These are phyloP conservation scores for Acipenser transmontanus DNA, from an alignment of 2,797 vertebrate genomes.

Conservation along the genomic window DNA sequence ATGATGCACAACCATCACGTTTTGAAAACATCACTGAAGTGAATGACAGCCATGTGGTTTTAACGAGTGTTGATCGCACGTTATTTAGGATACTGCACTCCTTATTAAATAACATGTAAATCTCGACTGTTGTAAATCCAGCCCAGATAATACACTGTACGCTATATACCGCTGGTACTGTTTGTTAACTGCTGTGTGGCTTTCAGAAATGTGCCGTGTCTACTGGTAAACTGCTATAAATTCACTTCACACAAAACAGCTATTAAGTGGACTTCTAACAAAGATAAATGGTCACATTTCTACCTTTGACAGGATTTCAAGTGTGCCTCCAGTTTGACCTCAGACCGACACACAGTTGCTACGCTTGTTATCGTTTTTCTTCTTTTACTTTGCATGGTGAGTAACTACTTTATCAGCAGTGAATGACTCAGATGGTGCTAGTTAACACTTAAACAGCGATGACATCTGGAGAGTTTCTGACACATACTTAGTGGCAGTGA, in stretches of 20 bases:
- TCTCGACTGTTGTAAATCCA: no score
- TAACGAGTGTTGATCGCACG: no score
- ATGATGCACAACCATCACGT: no score
- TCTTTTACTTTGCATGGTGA: background rate
- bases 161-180: no score
- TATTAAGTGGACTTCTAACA: constrained; percentile 21
- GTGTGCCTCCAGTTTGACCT: constrained; percentile 48
- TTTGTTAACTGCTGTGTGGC: no score
- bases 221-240: constrained; percentile 22
- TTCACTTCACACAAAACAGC: constrained; percentile 28
- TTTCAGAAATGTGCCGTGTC: no score
- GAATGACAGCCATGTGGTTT: no score
- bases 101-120: no score
- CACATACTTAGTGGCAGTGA: constrained; percentile 40
- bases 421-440: constrained; percentile 59
- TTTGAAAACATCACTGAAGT: no score
- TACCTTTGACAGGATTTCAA: constrained; percentile 61
- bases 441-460: constrained; percentile 54
- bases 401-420: constrained; percentile 44
- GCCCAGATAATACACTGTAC: no score
- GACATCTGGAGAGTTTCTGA: constrained; percentile 55
- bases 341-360: constrained; percentile 23
- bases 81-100: no score
- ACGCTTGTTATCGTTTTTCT: constrained; percentile 2
- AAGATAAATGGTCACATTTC: constrained; percentile 39